Evolutionary conservation across 2,797 vertebrate species (phyloP).

Genomic region (Peromyscus melanophrys): DNA sequence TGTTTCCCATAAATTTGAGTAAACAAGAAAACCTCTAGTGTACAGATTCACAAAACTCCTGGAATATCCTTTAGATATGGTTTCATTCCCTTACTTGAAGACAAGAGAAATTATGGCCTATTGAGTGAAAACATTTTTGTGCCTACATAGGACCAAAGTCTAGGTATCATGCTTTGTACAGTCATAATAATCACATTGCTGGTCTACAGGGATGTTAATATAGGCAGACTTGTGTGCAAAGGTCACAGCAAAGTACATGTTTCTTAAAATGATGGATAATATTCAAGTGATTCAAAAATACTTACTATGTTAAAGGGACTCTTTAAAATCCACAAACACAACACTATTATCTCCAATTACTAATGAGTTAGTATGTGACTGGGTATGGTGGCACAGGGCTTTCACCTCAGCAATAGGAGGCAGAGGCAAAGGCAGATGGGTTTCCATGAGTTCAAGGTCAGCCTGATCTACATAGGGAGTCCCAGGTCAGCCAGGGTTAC

Average conservation of each 20-base stretch:
- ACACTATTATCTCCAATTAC: slow-evolving; percentile 35
- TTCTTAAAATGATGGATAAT: not conserved
- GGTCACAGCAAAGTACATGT: not conserved
- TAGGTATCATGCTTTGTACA: not conserved
- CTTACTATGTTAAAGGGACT: not conserved
- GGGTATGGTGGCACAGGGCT: not conserved
- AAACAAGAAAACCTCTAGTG: not conserved
- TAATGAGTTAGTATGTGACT: not conserved
- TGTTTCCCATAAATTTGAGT: not conserved
- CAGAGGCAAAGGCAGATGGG: not conserved
- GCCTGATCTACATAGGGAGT: not conserved
- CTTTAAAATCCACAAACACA: slow-evolving; percentile 18
- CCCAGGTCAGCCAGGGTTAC: not conserved
- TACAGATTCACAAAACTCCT: not conserved
- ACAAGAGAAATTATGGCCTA: not conserved
- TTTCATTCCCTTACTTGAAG: not conserved
- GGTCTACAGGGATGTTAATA: not conserved
- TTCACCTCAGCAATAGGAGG: not conserved
- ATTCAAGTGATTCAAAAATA: slow-evolving; percentile 20
- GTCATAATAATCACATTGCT: not conserved
- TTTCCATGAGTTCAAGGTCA: not conserved
- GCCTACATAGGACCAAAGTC: not conserved
- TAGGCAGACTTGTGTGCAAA: not conserved
- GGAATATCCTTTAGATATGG: not conserved
- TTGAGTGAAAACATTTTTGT: not conserved